Percentiles rank a stretch among this genome's conserved stretches.
Evolutionary conservation across 2,113 vertebrate species (phyloP).

Genomic region (Epinephelus lanceolatus): DNA sequence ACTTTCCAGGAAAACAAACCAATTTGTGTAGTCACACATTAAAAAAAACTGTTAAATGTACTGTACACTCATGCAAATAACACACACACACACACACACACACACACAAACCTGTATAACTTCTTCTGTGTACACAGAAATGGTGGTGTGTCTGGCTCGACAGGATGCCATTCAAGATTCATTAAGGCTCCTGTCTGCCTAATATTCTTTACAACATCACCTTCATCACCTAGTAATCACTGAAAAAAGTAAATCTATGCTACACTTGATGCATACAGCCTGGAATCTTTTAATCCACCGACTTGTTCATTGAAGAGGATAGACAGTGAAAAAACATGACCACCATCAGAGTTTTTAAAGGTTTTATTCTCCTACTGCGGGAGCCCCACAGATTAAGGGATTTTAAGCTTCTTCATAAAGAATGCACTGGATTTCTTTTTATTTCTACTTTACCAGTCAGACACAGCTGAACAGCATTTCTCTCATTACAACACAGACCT

Average conservation of each 20-base stretch:
- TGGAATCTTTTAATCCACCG: constrained; percentile 36
- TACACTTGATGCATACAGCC: constrained; percentile 19
- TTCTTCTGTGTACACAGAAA: neutral
- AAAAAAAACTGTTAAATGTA: neutral
- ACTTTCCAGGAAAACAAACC: neutral
- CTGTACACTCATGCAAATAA: neutral
- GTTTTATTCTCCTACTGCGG: constrained; percentile 38
- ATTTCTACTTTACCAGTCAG: constrained; percentile 23
- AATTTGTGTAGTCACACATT: neutral
- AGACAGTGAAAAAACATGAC: constrained; percentile 26
- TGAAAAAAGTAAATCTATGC: constrained; percentile 13
- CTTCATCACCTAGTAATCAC: constrained; percentile 18
- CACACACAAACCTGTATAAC: neutral
- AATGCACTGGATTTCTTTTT: constrained; percentile 37
- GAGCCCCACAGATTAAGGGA: constrained; percentile 41
- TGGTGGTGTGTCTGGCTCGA: neutral
- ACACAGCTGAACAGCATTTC: constrained; percentile 9
- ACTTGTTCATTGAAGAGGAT: constrained; percentile 26
- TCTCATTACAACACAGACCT: constrained; percentile 1
- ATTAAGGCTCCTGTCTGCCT: constrained; percentile 16
- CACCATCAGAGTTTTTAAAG: constrained; percentile 35
- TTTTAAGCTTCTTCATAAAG: constrained; percentile 43
- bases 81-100: neutral
- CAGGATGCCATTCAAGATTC: neutral
- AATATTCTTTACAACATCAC: constrained; percentile 7